Evolutionary conservation across 92 coral and sea anemone genomes (phyloP).

Genomic region (Palythoa grandis): DNA sequence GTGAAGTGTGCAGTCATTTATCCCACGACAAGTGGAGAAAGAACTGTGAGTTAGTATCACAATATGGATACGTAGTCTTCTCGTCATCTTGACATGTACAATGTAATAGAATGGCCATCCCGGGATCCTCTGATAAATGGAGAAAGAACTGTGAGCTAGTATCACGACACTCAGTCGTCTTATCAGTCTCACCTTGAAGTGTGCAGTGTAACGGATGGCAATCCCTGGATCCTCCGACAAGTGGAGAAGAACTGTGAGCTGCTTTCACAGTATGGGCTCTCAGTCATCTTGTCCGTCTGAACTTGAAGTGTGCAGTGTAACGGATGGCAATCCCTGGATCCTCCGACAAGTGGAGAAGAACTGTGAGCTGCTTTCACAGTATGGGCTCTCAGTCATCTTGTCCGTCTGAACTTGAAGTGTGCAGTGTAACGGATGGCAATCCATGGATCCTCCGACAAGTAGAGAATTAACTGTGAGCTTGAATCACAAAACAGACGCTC

Average conservation of each 20-base stretch:
- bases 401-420: no score
- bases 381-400: no score
- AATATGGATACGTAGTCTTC: background rate
- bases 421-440: no score
- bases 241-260: background rate
- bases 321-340: no score
- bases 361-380: no score
- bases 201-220: no score
- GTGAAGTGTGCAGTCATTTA: constrained; percentile 63
- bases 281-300: no score
- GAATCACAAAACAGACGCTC: no score
- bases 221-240: background rate
- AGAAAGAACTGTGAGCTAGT: background rate
- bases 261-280: background rate
- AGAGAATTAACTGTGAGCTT: background rate
- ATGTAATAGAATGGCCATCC: background rate
- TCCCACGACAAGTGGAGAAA: constrained; percentile 58
- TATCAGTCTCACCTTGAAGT: no score
- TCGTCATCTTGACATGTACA: background rate
- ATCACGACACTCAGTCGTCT: background rate
- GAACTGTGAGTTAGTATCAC: background rate
- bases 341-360: no score
- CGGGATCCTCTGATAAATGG: background rate
- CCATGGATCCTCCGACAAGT: background rate
- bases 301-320: no score